Evolutionary conservation across 2,113 vertebrate species (phyloP).

Genomic region (Menura novaehollandiae): DNA sequence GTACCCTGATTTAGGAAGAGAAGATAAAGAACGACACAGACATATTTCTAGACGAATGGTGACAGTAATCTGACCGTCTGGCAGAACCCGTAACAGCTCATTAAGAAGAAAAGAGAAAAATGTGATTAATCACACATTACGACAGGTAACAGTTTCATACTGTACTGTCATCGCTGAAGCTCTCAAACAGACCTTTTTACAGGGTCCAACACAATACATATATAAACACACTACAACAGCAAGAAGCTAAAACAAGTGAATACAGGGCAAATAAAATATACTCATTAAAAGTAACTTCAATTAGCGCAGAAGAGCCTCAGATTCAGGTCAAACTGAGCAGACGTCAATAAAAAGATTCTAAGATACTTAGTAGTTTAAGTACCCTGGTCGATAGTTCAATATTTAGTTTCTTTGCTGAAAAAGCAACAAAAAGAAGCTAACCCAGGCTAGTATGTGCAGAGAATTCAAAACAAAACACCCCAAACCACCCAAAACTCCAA

Average conservation of each 20-base stretch:
- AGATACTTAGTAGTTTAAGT: background rate
- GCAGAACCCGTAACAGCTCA: background rate
- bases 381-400: background rate
- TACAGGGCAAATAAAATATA: background rate
- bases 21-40: background rate
- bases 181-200: background rate
- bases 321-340: background rate
- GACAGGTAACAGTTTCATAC: background rate
- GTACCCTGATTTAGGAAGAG: background rate
- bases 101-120: background rate
- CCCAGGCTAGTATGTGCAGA: background rate
- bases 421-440: background rate
- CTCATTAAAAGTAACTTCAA: background rate
- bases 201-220: background rate
- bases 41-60: background rate
- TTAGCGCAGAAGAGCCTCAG: background rate
- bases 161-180: background rate
- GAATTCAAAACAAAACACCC: background rate
- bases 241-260: background rate
- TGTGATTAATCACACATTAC: background rate
- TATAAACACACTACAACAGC: background rate
- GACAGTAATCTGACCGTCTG: background rate
- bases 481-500: background rate
- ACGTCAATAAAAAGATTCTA: background rate
- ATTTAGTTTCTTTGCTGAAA: background rate